Conservation (phyloP, 2,113 vertebrate species). For the Pterocles burchelli region DNA sequence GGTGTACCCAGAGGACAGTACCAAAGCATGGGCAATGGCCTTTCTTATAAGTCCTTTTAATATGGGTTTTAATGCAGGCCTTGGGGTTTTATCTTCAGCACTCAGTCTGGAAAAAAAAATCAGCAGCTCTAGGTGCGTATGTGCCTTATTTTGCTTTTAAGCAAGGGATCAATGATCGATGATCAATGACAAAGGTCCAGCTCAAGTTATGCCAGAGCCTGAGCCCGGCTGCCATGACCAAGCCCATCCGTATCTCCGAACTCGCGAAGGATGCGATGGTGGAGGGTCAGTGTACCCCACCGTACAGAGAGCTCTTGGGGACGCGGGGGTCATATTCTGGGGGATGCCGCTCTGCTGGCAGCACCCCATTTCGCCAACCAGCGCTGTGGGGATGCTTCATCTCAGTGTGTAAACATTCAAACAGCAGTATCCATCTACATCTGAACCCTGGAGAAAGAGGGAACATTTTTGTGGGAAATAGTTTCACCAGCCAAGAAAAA, state of each 20-base stretch:
- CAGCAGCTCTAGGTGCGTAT: neutral
- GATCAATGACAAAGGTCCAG: fast-evolving
- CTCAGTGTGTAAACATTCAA: neutral
- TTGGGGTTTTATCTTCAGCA: neutral
- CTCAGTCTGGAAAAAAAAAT: neutral
- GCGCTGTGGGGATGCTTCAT: neutral
- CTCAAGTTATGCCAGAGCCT: neutral
- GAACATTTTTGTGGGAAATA: neutral
- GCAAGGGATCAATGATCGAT: fast-evolving
- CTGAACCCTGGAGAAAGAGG: neutral
- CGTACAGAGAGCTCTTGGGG: neutral
- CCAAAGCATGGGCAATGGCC: neutral
- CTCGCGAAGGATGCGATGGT: neutral
- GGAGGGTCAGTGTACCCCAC: neutral
- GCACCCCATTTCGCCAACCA: neutral
- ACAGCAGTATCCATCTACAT: neutral
- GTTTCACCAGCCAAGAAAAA: neutral
- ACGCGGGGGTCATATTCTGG: fast-evolving
- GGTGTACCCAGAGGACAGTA: neutral
- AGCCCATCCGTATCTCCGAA: fast-evolving
- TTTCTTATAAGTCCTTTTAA: neutral
- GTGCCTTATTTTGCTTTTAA: neutral
- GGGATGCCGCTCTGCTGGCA: neutral
- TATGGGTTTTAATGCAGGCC: neutral
- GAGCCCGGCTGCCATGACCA: neutral